Conservation (phyloP, 2,888 invertebrate genomes). For the Petrophora chlorosata region DNA sequence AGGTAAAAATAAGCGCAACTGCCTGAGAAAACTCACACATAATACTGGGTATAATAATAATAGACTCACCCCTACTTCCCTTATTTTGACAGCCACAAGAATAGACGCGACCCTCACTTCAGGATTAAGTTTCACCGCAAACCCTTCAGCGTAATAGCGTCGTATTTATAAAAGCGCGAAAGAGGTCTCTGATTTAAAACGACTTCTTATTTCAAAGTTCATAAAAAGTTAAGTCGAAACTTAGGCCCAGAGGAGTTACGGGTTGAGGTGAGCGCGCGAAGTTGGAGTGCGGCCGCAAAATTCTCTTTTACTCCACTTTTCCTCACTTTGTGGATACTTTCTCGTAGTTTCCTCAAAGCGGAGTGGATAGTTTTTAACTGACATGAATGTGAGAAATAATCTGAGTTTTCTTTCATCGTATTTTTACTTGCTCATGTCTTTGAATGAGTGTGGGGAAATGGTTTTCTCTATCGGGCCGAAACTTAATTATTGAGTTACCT, state of each 20-base stretch:
- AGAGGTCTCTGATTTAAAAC: conserved; percentile 34
- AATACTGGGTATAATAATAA: no score
- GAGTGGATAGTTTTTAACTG: background rate
- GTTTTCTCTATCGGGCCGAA: no score
- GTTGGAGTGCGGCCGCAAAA: conserved; percentile 18
- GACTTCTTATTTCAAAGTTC: conserved; percentile 39
- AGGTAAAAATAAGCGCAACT: background rate
- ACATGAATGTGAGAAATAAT: background rate
- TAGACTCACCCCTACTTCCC: background rate
- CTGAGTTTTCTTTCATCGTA: no score
- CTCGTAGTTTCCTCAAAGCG: conserved; percentile 13
- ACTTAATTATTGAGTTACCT: no score
- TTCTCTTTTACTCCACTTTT: conserved; percentile 24
- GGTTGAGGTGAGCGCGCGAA: conserved; percentile 18
- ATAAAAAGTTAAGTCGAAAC: conserved; percentile 39
- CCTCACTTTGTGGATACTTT: conserved; percentile 7
- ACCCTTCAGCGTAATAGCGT: conserved; percentile 8
- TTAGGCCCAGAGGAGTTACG: conserved; percentile 29
- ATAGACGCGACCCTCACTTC: background rate
- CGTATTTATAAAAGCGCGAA: conserved; percentile 23
- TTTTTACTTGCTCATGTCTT: no score
- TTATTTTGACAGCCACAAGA: conserved; percentile 7
- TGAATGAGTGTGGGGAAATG: no score
- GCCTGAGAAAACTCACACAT: background rate
- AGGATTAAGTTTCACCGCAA: conserved; percentile 6